These are phyloP conservation scores for Seriola quinqueradiata DNA, from an alignment of 2,113 vertebrate genomes.

Conservation along the genomic window DNA sequence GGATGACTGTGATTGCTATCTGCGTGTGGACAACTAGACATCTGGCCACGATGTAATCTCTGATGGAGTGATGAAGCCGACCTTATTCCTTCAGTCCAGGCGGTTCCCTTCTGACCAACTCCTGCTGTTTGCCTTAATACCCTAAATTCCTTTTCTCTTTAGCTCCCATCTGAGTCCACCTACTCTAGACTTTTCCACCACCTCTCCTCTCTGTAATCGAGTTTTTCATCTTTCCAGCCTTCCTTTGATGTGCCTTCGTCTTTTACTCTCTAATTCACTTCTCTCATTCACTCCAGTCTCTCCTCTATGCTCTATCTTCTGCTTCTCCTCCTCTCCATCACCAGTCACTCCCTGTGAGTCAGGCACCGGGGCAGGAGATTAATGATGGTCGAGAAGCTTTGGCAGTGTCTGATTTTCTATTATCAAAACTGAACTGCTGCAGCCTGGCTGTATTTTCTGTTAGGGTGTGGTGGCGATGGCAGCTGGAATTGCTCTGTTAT, in stretches of 20 bases:
- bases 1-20: constrained; percentile 65
- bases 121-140: constrained; percentile 37
- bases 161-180: constrained; percentile 27
- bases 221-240: constrained; percentile 51
- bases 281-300: constrained; percentile 53
- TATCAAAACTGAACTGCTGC: constrained; percentile 75
- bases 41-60: constrained; percentile 61
- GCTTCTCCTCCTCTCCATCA: constrained; percentile 60
- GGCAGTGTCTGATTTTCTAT: constrained; percentile 79
- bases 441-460: constrained; percentile 66
- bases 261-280: constrained; percentile 54
- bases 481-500: constrained; percentile 76
- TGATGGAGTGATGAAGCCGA: constrained; percentile 52
- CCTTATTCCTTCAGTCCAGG: constrained; percentile 40
- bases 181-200: constrained; percentile 25
- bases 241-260: constrained; percentile 47
- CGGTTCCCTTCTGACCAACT: constrained; percentile 27
- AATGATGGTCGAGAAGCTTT: constrained; percentile 74
- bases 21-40: constrained; percentile 50
- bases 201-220: constrained; percentile 45
- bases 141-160: constrained; percentile 42
- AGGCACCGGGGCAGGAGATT: constrained; percentile 71
- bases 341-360: constrained; percentile 60
- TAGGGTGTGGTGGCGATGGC: constrained; percentile 54
- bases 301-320: constrained; percentile 46